Evolutionary conservation across 2,113 vertebrate species (phyloP).

Genomic region (Sialia sialis): DNA sequence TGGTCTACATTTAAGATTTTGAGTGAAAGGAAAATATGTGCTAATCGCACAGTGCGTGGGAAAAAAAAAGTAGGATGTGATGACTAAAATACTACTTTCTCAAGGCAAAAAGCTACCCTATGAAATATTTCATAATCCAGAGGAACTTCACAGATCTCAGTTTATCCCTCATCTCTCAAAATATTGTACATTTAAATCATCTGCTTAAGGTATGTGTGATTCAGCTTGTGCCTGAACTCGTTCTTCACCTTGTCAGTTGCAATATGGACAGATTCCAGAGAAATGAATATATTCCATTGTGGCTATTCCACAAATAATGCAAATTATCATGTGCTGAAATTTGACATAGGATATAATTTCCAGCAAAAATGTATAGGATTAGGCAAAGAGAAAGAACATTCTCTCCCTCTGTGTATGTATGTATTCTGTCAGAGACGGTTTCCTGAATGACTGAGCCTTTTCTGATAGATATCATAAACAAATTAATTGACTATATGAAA

Average conservation of each 20-base stretch:
- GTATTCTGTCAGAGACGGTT: background rate
- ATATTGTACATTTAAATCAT: slow-evolving; percentile 22
- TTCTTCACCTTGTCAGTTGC: background rate
- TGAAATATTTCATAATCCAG: background rate
- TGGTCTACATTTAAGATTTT: background rate
- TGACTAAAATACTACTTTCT: background rate
- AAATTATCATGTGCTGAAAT: background rate
- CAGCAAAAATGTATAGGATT: background rate
- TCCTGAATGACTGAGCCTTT: background rate
- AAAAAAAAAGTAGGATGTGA: background rate
- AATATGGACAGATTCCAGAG: background rate
- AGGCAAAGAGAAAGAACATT: background rate
- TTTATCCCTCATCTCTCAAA: slow-evolving; percentile 40
- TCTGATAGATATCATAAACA: background rate
- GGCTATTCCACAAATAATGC: background rate
- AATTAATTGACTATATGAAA: background rate
- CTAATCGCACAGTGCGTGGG: background rate
- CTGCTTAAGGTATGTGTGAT: background rate
- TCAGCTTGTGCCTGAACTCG: background rate
- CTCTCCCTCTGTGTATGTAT: background rate
- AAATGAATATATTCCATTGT: background rate
- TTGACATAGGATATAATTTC: background rate
- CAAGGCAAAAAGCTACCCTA: background rate
- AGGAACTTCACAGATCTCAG: slow-evolving; percentile 14
- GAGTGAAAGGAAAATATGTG: background rate